phyloP scores from a whole-genome alignment of 2,113 vertebrate species.

The Damaliscus lunatus region DNA sequence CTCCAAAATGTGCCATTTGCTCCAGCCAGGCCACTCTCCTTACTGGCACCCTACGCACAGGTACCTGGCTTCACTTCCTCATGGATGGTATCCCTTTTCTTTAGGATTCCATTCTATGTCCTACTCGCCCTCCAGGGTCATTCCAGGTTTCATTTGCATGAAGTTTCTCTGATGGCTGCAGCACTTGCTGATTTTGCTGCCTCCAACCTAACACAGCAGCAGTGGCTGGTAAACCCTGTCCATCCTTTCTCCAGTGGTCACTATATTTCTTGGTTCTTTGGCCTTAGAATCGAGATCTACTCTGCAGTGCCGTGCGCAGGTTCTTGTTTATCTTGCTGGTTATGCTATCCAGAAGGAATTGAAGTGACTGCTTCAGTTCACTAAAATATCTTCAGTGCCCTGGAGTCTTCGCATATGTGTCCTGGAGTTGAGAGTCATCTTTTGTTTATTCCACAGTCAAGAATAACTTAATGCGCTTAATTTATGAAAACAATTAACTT shows the following conservation, averaged over 20 bases:
- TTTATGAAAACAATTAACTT: not conserved
- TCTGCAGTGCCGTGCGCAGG: not conserved
- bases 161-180: not conserved
- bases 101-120: not conserved
- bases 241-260: not conserved
- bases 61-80: not conserved
- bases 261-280: not conserved
- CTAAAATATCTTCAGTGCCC: not conserved
- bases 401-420: not conserved
- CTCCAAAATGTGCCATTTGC: not conserved
- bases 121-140: accelerated
- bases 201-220: accelerated
- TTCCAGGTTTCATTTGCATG: not conserved
- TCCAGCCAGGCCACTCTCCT: not conserved
- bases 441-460: not conserved
- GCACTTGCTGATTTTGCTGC: not conserved
- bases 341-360: not conserved
- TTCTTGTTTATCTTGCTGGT: not conserved
- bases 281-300: not conserved
- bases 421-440: not conserved
- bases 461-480: not conserved
- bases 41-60: not conserved
- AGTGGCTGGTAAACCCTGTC: accelerated
- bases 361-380: not conserved
- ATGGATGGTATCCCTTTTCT: accelerated